Conservation (phyloP, 2,113 vertebrate species). For the Vulpes ferrilata region DNA sequence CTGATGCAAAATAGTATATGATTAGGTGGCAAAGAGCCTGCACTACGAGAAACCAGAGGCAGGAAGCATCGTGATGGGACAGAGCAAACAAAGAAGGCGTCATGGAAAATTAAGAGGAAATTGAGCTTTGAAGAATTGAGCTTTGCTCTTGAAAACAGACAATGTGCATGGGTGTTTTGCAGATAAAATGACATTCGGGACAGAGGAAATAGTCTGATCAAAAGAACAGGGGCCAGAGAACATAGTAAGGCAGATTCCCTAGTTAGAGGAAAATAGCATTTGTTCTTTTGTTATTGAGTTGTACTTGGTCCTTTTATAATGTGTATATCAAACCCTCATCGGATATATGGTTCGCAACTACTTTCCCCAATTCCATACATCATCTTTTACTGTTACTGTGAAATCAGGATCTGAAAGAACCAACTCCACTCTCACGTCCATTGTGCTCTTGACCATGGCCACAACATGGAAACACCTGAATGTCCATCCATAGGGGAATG, state of each 20-base stretch:
- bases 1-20: no score
- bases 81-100: no score
- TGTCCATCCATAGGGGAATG: no score
- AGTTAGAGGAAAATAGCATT: background rate
- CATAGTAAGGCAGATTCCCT: no score
- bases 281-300: background rate
- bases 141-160: background rate
- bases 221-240: background rate
- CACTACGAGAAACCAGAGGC: background rate
- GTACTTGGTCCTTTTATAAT: background rate
- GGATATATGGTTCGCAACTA: background rate
- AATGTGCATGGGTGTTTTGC: background rate
- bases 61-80: rapidly evolving
- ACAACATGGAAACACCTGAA: no score
- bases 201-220: background rate
- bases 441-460: background rate
- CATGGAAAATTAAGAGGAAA: background rate
- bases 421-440: no score
- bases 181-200: background rate
- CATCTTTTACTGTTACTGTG: background rate
- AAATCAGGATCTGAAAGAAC: background rate
- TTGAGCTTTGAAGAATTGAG: background rate
- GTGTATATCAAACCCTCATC: background rate
- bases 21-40: no score
- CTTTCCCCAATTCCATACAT: background rate